Percentiles rank a stretch among this genome's conserved stretches.
phyloP scores from a whole-genome alignment of 2,888 invertebrate genomes.

The Margaritifera margaritifera region DNA sequence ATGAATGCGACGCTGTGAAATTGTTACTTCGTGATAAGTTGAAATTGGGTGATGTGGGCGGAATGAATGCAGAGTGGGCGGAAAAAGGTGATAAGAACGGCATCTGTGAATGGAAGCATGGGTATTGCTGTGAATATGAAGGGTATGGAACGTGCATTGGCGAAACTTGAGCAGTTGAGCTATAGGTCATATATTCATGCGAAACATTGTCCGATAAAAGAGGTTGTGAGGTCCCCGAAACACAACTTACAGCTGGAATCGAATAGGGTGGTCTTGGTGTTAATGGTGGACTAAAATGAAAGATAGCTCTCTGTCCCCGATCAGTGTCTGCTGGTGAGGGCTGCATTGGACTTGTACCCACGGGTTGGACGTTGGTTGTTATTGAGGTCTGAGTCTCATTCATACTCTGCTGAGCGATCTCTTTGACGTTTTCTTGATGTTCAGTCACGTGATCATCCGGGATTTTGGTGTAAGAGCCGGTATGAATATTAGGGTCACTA shows the following conservation, averaged over 20 bases:
- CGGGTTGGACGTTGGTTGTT: slow-evolving; percentile 33
- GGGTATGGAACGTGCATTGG: slow-evolving; percentile 38
- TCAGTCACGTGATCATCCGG: slow-evolving; percentile 10
- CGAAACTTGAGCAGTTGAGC: slow-evolving; percentile 38
- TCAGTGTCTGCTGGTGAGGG: slow-evolving; percentile 16
- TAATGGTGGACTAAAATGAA: slow-evolving; percentile 38
- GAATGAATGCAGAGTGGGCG: slow-evolving; percentile 43
- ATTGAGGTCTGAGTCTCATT: slow-evolving; percentile 17
- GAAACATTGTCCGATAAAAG: slow-evolving; percentile 32
- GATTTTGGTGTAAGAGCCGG: neutral
- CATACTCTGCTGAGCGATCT: slow-evolving; percentile 7
- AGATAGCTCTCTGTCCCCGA: slow-evolving; percentile 25
- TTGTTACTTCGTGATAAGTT: slow-evolving; percentile 32
- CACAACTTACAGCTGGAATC: slow-evolving; percentile 31
- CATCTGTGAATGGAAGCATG: slow-evolving; percentile 25
- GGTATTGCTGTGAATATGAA: slow-evolving; percentile 34
- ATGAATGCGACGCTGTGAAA: slow-evolving; percentile 39
- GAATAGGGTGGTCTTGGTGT: slow-evolving; percentile 29
- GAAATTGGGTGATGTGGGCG: slow-evolving; percentile 41
- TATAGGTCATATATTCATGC: slow-evolving; percentile 35
- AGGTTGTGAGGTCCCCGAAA: slow-evolving; percentile 28
- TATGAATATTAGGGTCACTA: slow-evolving; percentile 4
- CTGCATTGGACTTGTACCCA: slow-evolving; percentile 6
- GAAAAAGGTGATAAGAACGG: slow-evolving; percentile 50
- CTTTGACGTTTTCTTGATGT: slow-evolving; percentile 9